Base-by-base conservation (phyloP, 2,888 invertebrate species). In the Apamea anceps region DNA sequence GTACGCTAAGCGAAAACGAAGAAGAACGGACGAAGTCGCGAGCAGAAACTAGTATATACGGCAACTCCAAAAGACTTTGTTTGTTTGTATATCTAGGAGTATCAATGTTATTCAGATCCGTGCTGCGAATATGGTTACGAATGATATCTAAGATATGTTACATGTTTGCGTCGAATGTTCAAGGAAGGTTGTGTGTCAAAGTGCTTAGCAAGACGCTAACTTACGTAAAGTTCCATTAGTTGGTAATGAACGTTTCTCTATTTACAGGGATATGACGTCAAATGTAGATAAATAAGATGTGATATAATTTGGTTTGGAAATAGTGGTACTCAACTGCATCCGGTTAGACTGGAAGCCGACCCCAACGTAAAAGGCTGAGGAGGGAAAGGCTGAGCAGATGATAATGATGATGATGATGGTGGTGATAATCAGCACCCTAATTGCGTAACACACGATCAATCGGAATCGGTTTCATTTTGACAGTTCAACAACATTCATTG, bases 141-240 rank as follows among this genome's bases (percentile, higher is more conserved):
- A 60, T 28, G 25, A 5, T 68, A 10, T 75, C 18, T 67, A 62
- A 75, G 18, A 60, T 15, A 67, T 45, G 45, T 62, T 28, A 21
- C 28, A 76, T 67, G 70, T 32, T 57, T 77, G 42, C 57, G 28
- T 2, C 21, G 42, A 77, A 48, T 45, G 18, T 66, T 70, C 18
- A 37, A 54, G n/a, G 57, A 66, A 72, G 71, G 66, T 79, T 62
- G 71, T 81, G 18, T 54, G 28, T n/a, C 25, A 37, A 79, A 67
- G 28, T 37, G 37, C 5, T 81, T 79, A 81, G 60, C 84, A 66
- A 62, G 45, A 8, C 25, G 70, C 32, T 78, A 84, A 71, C 37
- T 81, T 54, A 60, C 57, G 45, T 71, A 65, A 71, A 71, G 13
- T 28, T 66, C 51, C 51, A 84, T 84, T 79, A 62, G 66, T 25